Conservation (phyloP, 2,888 invertebrate species). For the Drosophila peninsularis region DNA sequence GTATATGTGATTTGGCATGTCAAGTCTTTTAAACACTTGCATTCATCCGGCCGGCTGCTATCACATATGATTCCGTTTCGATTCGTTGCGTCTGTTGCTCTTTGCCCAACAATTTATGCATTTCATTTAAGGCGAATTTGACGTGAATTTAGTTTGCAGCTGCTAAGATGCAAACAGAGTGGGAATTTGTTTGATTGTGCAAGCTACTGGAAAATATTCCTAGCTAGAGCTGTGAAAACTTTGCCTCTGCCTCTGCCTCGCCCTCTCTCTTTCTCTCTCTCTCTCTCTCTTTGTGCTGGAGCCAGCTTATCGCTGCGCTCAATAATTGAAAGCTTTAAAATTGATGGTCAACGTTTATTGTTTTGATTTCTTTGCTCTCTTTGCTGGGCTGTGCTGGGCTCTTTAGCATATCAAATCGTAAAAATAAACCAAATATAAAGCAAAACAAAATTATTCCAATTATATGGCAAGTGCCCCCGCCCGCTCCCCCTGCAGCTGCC, state of each 20-base stretch:
- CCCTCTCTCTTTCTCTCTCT: neutral
- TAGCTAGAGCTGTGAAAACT: slow-evolving; percentile 44
- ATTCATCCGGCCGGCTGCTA: slow-evolving; percentile 24
- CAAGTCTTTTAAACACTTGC: slow-evolving; percentile 49
- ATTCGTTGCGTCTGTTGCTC: slow-evolving; percentile 48
- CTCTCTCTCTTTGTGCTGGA: slow-evolving; percentile 28
- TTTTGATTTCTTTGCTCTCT: neutral
- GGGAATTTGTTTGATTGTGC: slow-evolving; percentile 47
- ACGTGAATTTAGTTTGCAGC: slow-evolving; percentile 51
- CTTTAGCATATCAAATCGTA: slow-evolving; percentile 73
- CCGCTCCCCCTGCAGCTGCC: neutral
- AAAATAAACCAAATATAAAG: slow-evolving; percentile 38
- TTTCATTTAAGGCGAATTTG: slow-evolving; percentile 55
- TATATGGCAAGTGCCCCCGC: slow-evolving; percentile 29
- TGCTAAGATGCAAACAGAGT: slow-evolving; percentile 12
- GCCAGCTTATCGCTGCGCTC: slow-evolving; percentile 60
- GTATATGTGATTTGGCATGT: slow-evolving; percentile 18
- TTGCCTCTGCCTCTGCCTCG: slow-evolving; percentile 1
- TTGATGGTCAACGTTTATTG: slow-evolving; percentile 58
- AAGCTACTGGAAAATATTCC: slow-evolving; percentile 61
- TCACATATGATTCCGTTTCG: slow-evolving; percentile 40
- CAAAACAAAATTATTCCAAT: slow-evolving; percentile 45
- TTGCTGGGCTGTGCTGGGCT: slow-evolving; percentile 41
- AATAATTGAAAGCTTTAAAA: slow-evolving; percentile 74
- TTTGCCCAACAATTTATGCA: slow-evolving; percentile 63